phyloP scores from a whole-genome alignment of 2,888 invertebrate genomes.

The Tiliacea aurago region DNA sequence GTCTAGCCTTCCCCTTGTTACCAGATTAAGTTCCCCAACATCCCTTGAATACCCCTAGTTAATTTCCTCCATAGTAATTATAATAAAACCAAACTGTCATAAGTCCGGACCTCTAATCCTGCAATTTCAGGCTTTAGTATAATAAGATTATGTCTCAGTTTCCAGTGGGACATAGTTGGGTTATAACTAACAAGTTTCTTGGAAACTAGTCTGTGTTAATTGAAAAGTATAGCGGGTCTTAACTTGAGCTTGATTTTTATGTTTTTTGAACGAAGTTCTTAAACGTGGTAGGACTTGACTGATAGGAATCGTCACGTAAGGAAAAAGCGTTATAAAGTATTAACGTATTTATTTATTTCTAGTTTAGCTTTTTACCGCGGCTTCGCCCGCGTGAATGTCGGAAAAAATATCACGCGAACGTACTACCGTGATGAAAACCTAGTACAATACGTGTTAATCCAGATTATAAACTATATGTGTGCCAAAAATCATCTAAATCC shows the following conservation, averaged over 20 bases:
- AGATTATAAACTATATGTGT: too few relatives aligned
- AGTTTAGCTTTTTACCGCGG: too few relatives aligned
- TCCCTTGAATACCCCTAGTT: constrained; percentile 9
- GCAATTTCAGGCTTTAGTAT: constrained; percentile 32
- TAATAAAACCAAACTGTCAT: constrained; percentile 44
- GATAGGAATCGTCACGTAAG: too few relatives aligned
- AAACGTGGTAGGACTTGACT: too few relatives aligned
- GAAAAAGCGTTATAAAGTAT: too few relatives aligned
- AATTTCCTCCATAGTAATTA: constrained; percentile 26
- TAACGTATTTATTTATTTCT: too few relatives aligned
- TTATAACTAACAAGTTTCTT: constrained; percentile 26
- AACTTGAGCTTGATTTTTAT: constrained; percentile 10
- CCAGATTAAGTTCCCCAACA: constrained; percentile 1
- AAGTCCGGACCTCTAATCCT: constrained; percentile 29
- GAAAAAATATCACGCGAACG: too few relatives aligned
- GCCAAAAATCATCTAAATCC: too few relatives aligned
- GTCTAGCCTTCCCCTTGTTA: too few relatives aligned
- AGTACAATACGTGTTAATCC: too few relatives aligned
- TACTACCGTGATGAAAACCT: too few relatives aligned
- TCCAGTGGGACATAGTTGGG: constrained; percentile 7
- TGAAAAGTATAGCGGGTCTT: constrained; percentile 19
- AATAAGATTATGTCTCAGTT: constrained; percentile 40
- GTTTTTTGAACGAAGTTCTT: background rate
- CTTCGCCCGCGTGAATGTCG: too few relatives aligned
- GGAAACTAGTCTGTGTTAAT: constrained; percentile 28